Conservation (phyloP, 2,113 vertebrate genomes). For the Psittacula cyanocephala region DNA sequence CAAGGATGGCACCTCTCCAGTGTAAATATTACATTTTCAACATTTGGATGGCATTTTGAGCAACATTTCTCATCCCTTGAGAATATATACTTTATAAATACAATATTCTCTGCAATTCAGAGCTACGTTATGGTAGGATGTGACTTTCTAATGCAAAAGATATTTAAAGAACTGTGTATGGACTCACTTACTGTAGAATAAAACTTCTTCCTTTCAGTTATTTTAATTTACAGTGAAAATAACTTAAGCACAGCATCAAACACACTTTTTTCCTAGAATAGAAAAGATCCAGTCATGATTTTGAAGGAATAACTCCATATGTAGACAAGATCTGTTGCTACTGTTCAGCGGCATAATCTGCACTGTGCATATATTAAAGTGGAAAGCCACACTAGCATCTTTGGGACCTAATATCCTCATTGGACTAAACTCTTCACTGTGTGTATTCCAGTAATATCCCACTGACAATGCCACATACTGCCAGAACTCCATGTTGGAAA, state of each 20-base stretch:
- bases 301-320: not conserved
- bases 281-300: constrained; percentile 3
- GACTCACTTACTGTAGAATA: not conserved
- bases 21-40: constrained; percentile 41
- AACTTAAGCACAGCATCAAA: not conserved
- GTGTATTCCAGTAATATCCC: not conserved
- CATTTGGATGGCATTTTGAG: constrained; percentile 20
- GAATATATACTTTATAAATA: constrained; percentile 15
- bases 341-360: not conserved
- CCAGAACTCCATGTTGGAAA: not conserved
- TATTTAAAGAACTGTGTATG: constrained; percentile 11
- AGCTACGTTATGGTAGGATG: not conserved
- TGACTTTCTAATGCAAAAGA: not conserved
- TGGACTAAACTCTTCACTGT: not conserved
- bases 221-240: constrained; percentile 14
- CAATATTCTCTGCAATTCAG: constrained; percentile 2
- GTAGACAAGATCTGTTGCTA: constrained; percentile 35
- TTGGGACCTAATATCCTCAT: not conserved
- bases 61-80: not conserved
- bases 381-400: not conserved
- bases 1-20: constrained; percentile 31
- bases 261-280: not conserved
- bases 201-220: constrained; percentile 7
- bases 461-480: not conserved
- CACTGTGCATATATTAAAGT: not conserved